Percentiles rank a stretch among this genome's conserved stretches.
Evolutionary conservation across 1,140 invertebrate species (phyloP).

Genomic region (Tigriopus japonicus): DNA sequence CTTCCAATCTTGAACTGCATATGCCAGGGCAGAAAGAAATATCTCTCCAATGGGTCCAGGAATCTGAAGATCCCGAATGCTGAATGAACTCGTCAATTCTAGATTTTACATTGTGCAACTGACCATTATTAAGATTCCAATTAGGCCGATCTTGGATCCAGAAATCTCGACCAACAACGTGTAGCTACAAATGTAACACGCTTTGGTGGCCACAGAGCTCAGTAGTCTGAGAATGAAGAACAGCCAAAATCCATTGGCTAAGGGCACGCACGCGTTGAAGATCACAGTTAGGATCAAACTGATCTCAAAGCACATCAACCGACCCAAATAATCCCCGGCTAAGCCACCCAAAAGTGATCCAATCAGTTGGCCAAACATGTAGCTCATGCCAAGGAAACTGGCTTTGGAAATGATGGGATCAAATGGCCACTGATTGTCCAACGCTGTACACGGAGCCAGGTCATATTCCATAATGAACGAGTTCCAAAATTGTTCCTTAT

Average conservation of each 20-base stretch:
- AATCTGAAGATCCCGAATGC: not conserved
- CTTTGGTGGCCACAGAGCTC: not conserved
- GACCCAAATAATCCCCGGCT: slow-evolving; percentile 2
- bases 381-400: not conserved
- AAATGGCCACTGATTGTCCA: no score
- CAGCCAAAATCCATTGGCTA: not conserved
- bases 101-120: no score
- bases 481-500: no score
- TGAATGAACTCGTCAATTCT: no score
- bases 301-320: not conserved
- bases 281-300: not conserved
- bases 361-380: slow-evolving; percentile 14
- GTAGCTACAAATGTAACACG: slow-evolving; percentile 8
- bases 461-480: no score
- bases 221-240: slow-evolving; percentile 5
- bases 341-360: slow-evolving; percentile 9
- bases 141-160: not conserved
- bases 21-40: not conserved
- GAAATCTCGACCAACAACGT: not conserved
- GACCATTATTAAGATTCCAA: slow-evolving; percentile 3
- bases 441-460: no score
- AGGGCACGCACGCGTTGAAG: slow-evolving; percentile 2
- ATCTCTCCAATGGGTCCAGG: slow-evolving; percentile 2
- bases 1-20: slow-evolving; percentile 14
- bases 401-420: no score